A percentile compares a stretch with the other conserved stretches of the same genome.
Evolutionary conservation across 2,888 invertebrate genomes (phyloP).

Genomic region (Heliconius ethilla): DNA sequence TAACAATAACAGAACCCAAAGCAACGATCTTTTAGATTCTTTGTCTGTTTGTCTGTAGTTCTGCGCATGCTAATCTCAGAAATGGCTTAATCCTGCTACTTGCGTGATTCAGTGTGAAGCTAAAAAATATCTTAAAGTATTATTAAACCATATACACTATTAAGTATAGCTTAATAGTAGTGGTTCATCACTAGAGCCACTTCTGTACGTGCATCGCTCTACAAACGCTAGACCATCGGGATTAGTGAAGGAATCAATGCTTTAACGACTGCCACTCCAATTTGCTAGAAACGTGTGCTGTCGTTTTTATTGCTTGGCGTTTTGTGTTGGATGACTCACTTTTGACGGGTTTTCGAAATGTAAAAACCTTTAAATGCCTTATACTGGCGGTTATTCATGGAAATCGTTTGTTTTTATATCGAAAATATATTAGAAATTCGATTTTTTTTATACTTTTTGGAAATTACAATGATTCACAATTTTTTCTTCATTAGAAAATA

Average conservation of each 20-base stretch:
- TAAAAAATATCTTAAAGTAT: too few species aligned
- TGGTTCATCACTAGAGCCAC: neutral
- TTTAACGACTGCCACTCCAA: slow-evolving; percentile 41
- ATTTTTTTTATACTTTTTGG: neutral
- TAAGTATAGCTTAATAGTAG: too few species aligned
- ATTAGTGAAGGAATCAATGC: slow-evolving; percentile 47
- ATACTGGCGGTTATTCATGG: neutral
- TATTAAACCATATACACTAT: too few species aligned
- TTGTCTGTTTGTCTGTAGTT: too few species aligned
- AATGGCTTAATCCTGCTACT: neutral
- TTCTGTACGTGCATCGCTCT: neutral
- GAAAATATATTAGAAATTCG: neutral
- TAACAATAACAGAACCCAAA: too few species aligned
- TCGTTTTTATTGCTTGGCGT: slow-evolving; percentile 29
- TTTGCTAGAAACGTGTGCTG: slow-evolving; percentile 38
- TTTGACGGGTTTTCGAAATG: slow-evolving; percentile 4
- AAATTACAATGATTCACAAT: neutral
- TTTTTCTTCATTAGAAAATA: neutral
- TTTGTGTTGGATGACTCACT: slow-evolving; percentile 22
- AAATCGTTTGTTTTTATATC: neutral
- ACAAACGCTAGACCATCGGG: slow-evolving; percentile 43
- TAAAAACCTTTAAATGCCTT: neutral
- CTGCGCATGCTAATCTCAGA: too few species aligned
- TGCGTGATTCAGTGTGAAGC: too few species aligned
- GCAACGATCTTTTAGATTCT: too few species aligned